Percentiles rank a stretch among this genome's conserved stretches.
Conservation (phyloP, 2,797 vertebrate genomes). For the Manis pentadactyla region DNA sequence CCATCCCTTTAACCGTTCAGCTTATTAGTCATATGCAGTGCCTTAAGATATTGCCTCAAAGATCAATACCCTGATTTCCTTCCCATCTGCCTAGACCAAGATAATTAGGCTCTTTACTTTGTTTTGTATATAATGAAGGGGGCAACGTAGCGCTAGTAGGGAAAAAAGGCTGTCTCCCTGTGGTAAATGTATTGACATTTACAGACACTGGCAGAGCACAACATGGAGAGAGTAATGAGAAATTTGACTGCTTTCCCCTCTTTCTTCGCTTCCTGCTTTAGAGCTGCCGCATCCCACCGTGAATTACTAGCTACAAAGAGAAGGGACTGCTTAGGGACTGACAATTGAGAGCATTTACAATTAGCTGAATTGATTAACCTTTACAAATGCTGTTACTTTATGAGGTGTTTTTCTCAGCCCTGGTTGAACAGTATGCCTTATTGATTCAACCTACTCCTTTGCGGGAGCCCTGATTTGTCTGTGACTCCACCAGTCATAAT, state of each 20-base stretch:
- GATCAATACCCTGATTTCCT: slow-evolving; percentile 85
- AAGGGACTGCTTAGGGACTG: slow-evolving; percentile 82
- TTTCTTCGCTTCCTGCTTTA: slow-evolving; percentile 62
- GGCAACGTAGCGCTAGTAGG: slow-evolving; percentile 68
- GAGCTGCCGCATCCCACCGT: slow-evolving; percentile 76
- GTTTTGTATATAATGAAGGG: slow-evolving; percentile 84
- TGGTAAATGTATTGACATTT: slow-evolving; percentile 86
- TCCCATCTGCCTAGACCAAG: slow-evolving; percentile 80
- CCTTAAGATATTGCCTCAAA: slow-evolving; percentile 79
- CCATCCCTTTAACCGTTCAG: slow-evolving; percentile 55
- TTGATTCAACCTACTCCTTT: slow-evolving; percentile 85
- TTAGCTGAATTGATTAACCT: slow-evolving; percentile 90
- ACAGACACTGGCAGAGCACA: slow-evolving; percentile 74
- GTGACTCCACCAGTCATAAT: slow-evolving; percentile 73
- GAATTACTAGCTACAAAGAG: slow-evolving; percentile 84
- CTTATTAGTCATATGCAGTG: slow-evolving; percentile 73
- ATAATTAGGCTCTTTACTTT: slow-evolving; percentile 84
- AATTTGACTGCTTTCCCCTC: slow-evolving; percentile 78
- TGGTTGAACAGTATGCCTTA: slow-evolving; percentile 83
- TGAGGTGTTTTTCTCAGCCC: slow-evolving; percentile 81
- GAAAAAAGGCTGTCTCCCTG: slow-evolving; percentile 82
- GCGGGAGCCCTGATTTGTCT: slow-evolving; percentile 75
- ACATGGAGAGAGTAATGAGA: slow-evolving; percentile 82
- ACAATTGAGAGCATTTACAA: slow-evolving; percentile 87
- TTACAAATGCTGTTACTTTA: slow-evolving; percentile 87